Conservation (phyloP, 2,113 vertebrate genomes). For the Pachycephala philippinensis region DNA sequence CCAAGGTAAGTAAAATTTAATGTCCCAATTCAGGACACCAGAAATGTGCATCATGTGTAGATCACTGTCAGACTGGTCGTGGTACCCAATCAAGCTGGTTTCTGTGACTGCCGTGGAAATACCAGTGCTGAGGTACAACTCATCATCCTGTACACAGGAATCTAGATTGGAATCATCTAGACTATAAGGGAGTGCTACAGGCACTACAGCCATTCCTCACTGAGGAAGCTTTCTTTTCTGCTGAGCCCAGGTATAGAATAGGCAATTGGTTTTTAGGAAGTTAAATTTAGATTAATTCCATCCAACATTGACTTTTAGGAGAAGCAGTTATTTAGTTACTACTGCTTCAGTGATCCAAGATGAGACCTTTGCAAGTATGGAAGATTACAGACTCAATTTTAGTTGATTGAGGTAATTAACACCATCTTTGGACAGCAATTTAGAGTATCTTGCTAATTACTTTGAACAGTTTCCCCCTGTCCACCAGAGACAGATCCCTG, state of each 20-base stretch:
- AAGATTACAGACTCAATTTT: background rate
- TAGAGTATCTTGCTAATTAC: background rate
- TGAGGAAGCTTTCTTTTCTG: background rate
- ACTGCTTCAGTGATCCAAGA: background rate
- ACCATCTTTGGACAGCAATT: background rate
- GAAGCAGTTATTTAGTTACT: background rate
- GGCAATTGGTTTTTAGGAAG: background rate
- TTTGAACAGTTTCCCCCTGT: background rate
- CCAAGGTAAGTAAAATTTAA: background rate
- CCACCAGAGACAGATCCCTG: background rate
- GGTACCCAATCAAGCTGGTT: background rate
- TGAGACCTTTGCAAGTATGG: background rate
- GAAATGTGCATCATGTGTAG: background rate
- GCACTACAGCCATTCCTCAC: background rate
- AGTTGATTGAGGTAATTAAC: background rate
- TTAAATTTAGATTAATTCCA: background rate
- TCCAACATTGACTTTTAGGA: background rate
- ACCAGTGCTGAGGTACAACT: accelerated
- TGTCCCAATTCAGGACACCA: background rate
- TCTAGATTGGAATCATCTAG: background rate
- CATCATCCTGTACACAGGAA: background rate
- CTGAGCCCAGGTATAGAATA: background rate
- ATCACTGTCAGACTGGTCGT: background rate
- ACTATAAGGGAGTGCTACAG: background rate
- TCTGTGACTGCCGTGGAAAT: background rate